Evolutionary conservation across 2,888 invertebrate genomes (phyloP).

Genomic region (Flexamia atlantica): DNA sequence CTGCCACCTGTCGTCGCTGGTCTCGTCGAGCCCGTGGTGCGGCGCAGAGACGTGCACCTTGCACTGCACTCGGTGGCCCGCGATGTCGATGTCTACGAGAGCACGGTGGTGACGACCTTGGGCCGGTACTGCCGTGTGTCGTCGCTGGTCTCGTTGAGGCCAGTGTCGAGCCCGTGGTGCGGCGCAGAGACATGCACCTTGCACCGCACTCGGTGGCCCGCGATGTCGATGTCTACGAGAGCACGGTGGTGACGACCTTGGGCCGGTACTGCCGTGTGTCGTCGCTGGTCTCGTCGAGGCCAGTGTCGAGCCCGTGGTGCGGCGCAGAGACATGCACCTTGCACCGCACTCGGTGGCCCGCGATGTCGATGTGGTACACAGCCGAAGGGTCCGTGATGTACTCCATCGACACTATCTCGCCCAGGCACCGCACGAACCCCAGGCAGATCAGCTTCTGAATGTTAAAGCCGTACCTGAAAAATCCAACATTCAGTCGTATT

Average conservation of each 20-base stretch:
- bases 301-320: slow-evolving; percentile 25
- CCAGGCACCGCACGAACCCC: slow-evolving; percentile 79
- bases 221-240: slow-evolving; percentile 79
- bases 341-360: slow-evolving; percentile 79
- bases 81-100: slow-evolving; percentile 85
- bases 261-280: slow-evolving; percentile 46
- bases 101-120: too few relatives aligned
- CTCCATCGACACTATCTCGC: slow-evolving; percentile 73
- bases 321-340: slow-evolving; percentile 81
- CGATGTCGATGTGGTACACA: slow-evolving; percentile 83
- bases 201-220: slow-evolving; percentile 79
- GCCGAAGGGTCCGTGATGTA: slow-evolving; percentile 79
- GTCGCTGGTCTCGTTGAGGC: too few relatives aligned
- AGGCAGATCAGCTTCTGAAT: slow-evolving; percentile 81
- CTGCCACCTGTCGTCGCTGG: background rate
- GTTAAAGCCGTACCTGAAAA: slow-evolving; percentile 81
- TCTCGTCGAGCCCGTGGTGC: background rate
- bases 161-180: background rate
- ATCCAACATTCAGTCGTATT: too few relatives aligned
- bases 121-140: too few relatives aligned
- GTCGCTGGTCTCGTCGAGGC: background rate
- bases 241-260: slow-evolving; percentile 61
- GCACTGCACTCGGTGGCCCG: slow-evolving; percentile 79
- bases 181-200: slow-evolving; percentile 81
- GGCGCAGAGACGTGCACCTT: slow-evolving; percentile 80